Evolutionary conservation across 2,113 vertebrate genomes (phyloP), one percentile per base, ranked within the genome.

Genomic region (Anarrhichthys ocellatus): DNA sequence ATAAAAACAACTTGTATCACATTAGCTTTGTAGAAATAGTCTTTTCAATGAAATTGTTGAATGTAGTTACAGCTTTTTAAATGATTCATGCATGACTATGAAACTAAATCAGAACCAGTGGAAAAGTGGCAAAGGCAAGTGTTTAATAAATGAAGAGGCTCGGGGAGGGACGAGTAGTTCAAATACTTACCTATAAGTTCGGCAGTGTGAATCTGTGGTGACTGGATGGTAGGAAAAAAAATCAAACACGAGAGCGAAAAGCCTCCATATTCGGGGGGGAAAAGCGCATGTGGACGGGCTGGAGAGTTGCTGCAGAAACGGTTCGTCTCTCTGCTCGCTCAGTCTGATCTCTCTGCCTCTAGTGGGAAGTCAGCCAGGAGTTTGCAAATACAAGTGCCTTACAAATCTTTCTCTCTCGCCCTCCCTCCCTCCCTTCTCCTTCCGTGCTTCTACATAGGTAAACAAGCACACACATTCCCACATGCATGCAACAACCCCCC

Each of bases 311-410:
- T 90, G 91, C 85, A 92, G 87, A 86, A 91, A 76, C 77, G 81
- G 80, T 83, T 86, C 86, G 76, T 87, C 78, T 20, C 80, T 17
- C 52, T 34, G 65, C 42, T 62, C 87, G 77, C 64, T 65, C 80
- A 76, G 81, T 81, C 82, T 81, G 89, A 87, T 87, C 83, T 88
- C 32, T 24, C 78, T 85, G 86, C 82, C 80, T 92, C 83, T 67
- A 90, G 87, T 88, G 89, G 91, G 89, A 93, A 87, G 87, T 83
- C 84, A 59, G 89, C 90, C 88, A 92, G 87, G 56, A 91, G 90
- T 94, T 91, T 90, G 78, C 92, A 91, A 88, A 93, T 90, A 88
- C 87, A 88, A 91, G 86, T 89, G 78, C 76, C 89, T 88, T 84
- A 87, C 90, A 89, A 91, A 87, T 88, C 86, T 88, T 54, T 79